phyloP scores from a whole-genome alignment of 2,113 vertebrate species.

The Silurus meridionalis region DNA sequence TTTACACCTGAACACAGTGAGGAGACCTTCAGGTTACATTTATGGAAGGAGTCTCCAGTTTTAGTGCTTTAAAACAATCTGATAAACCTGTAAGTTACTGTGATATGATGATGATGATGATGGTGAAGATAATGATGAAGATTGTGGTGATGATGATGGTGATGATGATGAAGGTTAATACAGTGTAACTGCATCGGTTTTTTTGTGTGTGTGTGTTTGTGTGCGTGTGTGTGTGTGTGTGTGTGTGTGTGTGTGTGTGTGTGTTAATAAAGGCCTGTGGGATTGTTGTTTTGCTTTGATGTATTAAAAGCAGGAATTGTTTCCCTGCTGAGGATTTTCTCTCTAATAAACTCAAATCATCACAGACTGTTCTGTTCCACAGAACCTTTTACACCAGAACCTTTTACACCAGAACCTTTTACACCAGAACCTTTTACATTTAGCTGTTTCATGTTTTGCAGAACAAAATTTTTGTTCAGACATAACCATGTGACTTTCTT shows the following conservation, averaged over 20 bases:
- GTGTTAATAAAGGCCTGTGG: conserved; percentile 26
- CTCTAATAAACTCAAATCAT: neutral
- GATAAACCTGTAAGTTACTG: neutral
- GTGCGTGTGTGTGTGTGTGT: neutral
- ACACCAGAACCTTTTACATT: neutral
- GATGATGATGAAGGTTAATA: neutral
- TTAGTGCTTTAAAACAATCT: neutral
- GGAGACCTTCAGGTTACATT: too few species aligned
- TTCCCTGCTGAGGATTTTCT: neutral
- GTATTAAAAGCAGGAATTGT: conserved; percentile 32
- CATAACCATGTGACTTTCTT: neutral
- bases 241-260: neutral
- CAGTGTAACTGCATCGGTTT: too few species aligned
- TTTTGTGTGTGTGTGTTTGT: neutral
- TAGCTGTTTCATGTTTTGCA: neutral
- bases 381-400: neutral
- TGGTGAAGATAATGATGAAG: neutral
- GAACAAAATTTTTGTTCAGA: neutral
- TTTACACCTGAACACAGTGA: too few species aligned
- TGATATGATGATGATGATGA: neutral
- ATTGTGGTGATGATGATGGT: neutral
- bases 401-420: neutral
- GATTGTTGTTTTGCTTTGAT: conserved; percentile 11
- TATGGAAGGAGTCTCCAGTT: neutral
- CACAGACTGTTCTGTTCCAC: neutral